These are phyloP conservation scores for Hydrophis major DNA, from an alignment of 2,797 vertebrate species.

Conservation along the genomic window DNA sequence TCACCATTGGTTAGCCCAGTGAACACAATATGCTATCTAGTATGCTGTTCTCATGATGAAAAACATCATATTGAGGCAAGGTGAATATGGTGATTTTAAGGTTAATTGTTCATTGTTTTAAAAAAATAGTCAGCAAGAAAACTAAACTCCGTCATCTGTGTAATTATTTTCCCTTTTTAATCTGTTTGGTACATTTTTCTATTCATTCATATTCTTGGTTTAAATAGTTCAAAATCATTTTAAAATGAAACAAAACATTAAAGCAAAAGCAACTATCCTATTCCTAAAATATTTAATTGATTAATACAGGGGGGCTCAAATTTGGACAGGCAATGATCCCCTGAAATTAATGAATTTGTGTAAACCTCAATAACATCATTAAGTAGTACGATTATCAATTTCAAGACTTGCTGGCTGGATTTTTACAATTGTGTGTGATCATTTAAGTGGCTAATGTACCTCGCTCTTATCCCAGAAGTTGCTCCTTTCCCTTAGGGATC, in stretches of 20 bases:
- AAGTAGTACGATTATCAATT: not conserved
- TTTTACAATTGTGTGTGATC: not conserved
- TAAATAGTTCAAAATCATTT: not conserved
- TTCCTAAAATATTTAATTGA: not conserved
- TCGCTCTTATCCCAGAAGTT: not conserved
- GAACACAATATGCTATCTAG: not conserved
- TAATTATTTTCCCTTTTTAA: not conserved
- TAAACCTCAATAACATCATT: not conserved
- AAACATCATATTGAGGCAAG: not conserved
- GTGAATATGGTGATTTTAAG: not conserved
- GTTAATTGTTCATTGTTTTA: not conserved
- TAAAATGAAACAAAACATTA: not conserved
- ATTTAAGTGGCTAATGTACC: not conserved
- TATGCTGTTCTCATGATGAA: not conserved
- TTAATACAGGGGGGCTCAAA: not conserved
- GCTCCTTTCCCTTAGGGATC: not conserved
- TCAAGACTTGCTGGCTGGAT: not conserved
- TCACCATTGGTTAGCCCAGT: not conserved
- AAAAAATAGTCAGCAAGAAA: not conserved
- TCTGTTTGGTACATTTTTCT: not conserved
- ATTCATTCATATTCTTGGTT: not conserved
- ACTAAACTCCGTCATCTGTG: not conserved
- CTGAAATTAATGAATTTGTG: not conserved
- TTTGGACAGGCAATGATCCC: not conserved
- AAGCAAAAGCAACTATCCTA: not conserved